These are phyloP conservation scores for Nasua narica DNA, from an alignment of 2,797 vertebrate genomes.

Conservation along the genomic window DNA sequence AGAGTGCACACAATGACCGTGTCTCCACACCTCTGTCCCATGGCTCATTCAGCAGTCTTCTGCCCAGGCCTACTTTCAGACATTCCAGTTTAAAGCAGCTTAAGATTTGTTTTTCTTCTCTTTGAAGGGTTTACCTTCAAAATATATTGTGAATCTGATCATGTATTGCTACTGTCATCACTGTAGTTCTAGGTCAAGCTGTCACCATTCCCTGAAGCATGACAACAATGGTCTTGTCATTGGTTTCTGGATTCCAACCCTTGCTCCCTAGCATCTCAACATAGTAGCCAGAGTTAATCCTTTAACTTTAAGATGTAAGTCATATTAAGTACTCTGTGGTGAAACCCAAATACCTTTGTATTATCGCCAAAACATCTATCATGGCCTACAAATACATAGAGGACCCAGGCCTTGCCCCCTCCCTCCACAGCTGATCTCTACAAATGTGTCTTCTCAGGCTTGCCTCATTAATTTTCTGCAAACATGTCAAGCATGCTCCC, in stretches of 20 bases:
- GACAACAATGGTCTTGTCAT: neutral
- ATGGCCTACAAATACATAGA: neutral
- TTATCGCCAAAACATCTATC: neutral
- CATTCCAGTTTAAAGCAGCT: neutral
- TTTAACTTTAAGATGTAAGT: neutral
- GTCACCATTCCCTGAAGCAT: neutral
- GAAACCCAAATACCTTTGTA: neutral
- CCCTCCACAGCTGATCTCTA: rapidly evolving
- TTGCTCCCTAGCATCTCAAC: neutral
- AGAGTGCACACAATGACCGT: neutral
- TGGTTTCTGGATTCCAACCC: neutral
- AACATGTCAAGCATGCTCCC: neutral
- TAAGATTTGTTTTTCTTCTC: neutral
- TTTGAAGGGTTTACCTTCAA: neutral
- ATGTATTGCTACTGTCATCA: neutral
- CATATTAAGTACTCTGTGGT: neutral
- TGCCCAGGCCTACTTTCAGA: neutral
- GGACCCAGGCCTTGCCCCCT: neutral
- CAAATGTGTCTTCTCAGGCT: neutral
- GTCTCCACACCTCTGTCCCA: neutral
- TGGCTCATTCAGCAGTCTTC: neutral
- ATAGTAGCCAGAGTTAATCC: neutral
- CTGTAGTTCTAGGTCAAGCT: neutral
- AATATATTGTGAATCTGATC: neutral
- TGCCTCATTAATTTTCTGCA: neutral